These are phyloP conservation scores for Myoxocephalus aenaeus DNA, from an alignment of 2,797 vertebrate genomes.

Conservation along the genomic window DNA sequence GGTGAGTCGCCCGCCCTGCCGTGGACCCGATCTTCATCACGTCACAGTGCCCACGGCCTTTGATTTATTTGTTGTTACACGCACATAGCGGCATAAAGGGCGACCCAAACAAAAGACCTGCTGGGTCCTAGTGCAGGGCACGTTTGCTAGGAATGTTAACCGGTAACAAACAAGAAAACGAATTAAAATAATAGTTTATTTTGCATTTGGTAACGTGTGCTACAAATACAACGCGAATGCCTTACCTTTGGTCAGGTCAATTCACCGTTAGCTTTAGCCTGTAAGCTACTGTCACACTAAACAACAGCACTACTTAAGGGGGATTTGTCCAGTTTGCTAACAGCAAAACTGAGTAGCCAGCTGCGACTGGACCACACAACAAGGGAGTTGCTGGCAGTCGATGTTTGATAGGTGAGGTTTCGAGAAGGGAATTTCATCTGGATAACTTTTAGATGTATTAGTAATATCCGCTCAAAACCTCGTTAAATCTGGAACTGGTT, in stretches of 20 bases:
- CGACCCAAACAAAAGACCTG: conserved; percentile 89
- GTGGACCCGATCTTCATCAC: neutral
- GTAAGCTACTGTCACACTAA: conserved; percentile 11
- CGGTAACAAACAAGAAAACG: conserved; percentile 37
- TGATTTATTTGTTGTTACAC: conserved; percentile 67
- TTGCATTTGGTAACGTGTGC: neutral
- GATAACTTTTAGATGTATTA: neutral
- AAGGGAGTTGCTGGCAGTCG: neutral
- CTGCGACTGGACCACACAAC: neutral
- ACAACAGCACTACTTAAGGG: conserved; percentile 11
- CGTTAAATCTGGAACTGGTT: neutral
- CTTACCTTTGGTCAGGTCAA: neutral
- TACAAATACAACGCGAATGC: neutral
- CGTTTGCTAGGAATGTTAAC: conserved; percentile 31
- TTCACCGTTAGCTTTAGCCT: neutral
- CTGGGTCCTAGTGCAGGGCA: conserved; percentile 89
- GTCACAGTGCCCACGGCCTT: conserved; percentile 5
- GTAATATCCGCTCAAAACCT: neutral
- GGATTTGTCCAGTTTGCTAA: conserved; percentile 31
- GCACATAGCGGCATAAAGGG: conserved; percentile 65
- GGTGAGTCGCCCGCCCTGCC: conserved; percentile 81
- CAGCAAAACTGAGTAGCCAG: neutral
- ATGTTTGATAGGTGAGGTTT: neutral
- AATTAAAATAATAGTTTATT: neutral
- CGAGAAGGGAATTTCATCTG: neutral